A percentile compares a stretch with the other conserved stretches of the same genome.
Evolutionary conservation across 1,140 invertebrate genomes (phyloP).

Genomic region (Pteromalus puparum): DNA sequence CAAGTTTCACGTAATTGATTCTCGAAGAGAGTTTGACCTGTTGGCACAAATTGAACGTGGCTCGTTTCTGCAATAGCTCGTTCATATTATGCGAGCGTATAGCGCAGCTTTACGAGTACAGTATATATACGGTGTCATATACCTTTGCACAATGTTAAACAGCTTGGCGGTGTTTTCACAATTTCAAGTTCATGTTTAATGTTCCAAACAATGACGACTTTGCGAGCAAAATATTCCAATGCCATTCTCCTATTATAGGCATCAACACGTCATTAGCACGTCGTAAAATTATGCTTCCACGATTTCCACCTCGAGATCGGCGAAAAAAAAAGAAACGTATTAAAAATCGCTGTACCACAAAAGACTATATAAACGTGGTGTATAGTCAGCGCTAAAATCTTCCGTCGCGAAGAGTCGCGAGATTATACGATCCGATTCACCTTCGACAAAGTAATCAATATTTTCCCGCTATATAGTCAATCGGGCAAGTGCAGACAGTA

Average conservation of each 20-base stretch:
- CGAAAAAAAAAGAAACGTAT: neutral
- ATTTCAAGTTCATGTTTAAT: conserved; percentile 5
- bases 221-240: neutral
- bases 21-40: neutral
- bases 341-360: neutral
- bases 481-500: conserved; percentile 34
- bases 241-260: no score
- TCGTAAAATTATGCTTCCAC: neutral
- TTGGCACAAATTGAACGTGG: neutral
- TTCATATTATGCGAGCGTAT: neutral
- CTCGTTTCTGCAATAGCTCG: neutral
- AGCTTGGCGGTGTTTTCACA: neutral
- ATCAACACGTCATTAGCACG: no score
- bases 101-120: neutral
- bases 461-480: conserved; percentile 3
- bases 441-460: conserved; percentile 42
- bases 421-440: neutral
- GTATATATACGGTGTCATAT: neutral
- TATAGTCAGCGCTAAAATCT: neutral
- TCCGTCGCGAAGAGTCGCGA: neutral
- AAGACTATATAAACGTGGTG: neutral
- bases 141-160: neutral
- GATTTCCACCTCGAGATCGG: neutral
- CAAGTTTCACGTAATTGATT: neutral
- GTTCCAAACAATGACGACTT: neutral